Evolutionary conservation across 2,888 invertebrate genomes (phyloP).

Genomic region (Nomada hirtipes): DNA sequence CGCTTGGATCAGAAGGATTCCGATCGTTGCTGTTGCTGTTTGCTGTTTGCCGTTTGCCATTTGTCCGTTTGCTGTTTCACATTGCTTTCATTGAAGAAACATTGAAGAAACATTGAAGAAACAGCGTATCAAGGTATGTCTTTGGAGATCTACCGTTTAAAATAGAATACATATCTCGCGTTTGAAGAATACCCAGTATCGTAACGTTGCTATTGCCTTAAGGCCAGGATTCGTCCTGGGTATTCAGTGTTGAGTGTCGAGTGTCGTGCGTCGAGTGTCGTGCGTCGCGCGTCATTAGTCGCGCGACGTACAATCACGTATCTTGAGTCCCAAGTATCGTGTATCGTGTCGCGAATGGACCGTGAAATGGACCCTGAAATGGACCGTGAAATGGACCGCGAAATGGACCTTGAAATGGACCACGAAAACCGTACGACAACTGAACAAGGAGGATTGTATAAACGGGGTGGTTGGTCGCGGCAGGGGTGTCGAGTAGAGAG

Average conservation of each 20-base stretch:
- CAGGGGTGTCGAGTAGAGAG: too few relatives aligned
- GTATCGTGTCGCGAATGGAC: slow-evolving; percentile 27
- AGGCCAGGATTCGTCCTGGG: slow-evolving; percentile 42
- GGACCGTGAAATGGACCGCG: neutral
- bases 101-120: slow-evolving; percentile 28
- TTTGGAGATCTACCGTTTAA: slow-evolving; percentile 21
- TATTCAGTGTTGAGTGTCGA: slow-evolving; percentile 52
- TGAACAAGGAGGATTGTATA: neutral
- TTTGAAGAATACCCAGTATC: slow-evolving; percentile 11
- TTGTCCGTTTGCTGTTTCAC: too few relatives aligned
- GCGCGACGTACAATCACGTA: slow-evolving; percentile 3
- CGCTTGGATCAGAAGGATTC: slow-evolving; percentile 79
- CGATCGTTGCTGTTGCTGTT: slow-evolving; percentile 44
- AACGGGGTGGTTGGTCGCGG: neutral
- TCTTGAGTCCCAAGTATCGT: slow-evolving; percentile 28
- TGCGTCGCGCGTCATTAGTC: slow-evolving; percentile 30
- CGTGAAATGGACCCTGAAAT: slow-evolving; percentile 1
- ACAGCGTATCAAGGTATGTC: slow-evolving; percentile 39
- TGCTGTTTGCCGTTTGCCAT: too few relatives aligned
- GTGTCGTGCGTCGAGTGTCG: slow-evolving; percentile 33
- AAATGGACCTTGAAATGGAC: neutral
- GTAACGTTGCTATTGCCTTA: slow-evolving; percentile 28
- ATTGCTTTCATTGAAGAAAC: slow-evolving; percentile 29
- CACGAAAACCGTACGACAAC: slow-evolving; percentile 10
- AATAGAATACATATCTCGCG: neutral